Evolutionary conservation across 2,797 vertebrate species (phyloP).

Genomic region (Brachyrhaphis roseni): DNA sequence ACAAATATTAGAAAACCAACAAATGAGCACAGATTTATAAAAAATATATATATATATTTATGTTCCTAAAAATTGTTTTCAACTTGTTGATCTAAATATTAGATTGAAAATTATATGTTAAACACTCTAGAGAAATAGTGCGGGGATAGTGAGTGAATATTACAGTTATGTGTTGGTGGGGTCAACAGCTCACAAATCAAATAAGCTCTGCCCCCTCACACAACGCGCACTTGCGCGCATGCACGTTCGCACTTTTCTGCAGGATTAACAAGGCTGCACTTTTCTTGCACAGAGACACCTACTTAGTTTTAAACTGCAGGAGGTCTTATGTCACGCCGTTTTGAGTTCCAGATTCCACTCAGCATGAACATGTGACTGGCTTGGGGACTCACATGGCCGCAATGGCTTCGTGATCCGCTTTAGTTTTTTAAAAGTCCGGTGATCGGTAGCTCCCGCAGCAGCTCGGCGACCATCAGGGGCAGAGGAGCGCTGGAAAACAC

Average conservation of each 20-base stretch:
- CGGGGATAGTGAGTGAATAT: background rate
- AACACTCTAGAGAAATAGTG: background rate
- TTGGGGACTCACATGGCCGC: slow-evolving; percentile 80
- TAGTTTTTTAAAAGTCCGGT: slow-evolving; percentile 76
- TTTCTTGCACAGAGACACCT: slow-evolving; percentile 46
- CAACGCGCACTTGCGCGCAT: slow-evolving; percentile 52
- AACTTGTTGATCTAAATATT: background rate
- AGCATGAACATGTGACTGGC: slow-evolving; percentile 83
- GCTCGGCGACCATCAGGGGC: slow-evolving; percentile 65
- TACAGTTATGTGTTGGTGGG: slow-evolving; percentile 35
- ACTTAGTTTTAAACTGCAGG: slow-evolving; percentile 40
- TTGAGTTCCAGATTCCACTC: slow-evolving; percentile 54
- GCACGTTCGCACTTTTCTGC: slow-evolving; percentile 49
- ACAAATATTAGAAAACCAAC: too few relatives aligned
- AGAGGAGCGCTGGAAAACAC: slow-evolving; percentile 65
- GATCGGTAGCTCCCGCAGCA: slow-evolving; percentile 69
- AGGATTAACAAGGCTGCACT: slow-evolving; percentile 48
- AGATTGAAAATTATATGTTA: background rate
- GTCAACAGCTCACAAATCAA: slow-evolving; percentile 68
- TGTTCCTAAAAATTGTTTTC: background rate
- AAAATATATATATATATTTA: background rate
- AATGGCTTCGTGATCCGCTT: slow-evolving; percentile 80
- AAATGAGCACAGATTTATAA: background rate
- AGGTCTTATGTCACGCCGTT: slow-evolving; percentile 53
- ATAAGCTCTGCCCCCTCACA: slow-evolving; percentile 68